These are phyloP conservation scores for Lordiphosa mommai DNA, from an alignment of 1,140 invertebrate species.

Conservation along the genomic window DNA sequence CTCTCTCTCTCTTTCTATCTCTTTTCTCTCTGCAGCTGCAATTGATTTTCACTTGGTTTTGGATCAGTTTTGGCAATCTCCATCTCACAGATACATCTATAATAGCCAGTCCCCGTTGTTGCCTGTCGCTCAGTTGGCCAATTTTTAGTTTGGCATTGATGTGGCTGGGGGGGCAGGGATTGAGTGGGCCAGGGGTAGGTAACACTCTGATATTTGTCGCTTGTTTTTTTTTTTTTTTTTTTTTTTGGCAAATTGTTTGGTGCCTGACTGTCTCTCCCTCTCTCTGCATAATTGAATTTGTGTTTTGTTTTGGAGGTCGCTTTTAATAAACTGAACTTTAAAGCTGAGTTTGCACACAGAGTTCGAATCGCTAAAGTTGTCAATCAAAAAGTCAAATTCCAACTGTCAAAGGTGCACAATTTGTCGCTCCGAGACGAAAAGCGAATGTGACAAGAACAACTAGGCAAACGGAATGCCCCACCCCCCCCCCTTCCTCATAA, in stretches of 20 bases:
- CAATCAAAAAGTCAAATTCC: constrained; percentile 77
- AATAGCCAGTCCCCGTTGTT: constrained; percentile 54
- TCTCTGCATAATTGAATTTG: constrained; percentile 67
- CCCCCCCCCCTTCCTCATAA: not conserved
- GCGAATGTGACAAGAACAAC: constrained; percentile 66
- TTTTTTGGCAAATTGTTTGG: constrained; percentile 58
- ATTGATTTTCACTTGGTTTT: constrained; percentile 67
- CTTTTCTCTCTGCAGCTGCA: constrained; percentile 22
- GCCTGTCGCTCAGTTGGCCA: constrained; percentile 55
- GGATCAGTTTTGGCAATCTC: constrained; percentile 42
- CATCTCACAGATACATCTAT: constrained; percentile 9
- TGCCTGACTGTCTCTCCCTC: constrained; percentile 20
- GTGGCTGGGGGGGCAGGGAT: constrained; percentile 6
- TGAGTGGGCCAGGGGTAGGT: constrained; percentile 21
- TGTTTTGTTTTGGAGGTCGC: constrained; percentile 64
- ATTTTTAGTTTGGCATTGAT: constrained; percentile 58
- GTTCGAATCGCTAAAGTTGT: constrained; percentile 55
- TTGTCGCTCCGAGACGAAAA: constrained; percentile 67
- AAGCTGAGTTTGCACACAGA: constrained; percentile 24
- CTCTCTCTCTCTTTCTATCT: not conserved
- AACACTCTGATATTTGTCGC: constrained; percentile 74
- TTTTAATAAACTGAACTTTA: constrained; percentile 54
- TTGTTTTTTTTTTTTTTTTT: constrained; percentile 42
- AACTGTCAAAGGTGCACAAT: constrained; percentile 66
- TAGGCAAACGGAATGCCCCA: not conserved